Percentiles rank a stretch among this genome's conserved stretches.
Conservation (phyloP, 2,797 vertebrate genomes). For the Sorex maritimensis region DNA sequence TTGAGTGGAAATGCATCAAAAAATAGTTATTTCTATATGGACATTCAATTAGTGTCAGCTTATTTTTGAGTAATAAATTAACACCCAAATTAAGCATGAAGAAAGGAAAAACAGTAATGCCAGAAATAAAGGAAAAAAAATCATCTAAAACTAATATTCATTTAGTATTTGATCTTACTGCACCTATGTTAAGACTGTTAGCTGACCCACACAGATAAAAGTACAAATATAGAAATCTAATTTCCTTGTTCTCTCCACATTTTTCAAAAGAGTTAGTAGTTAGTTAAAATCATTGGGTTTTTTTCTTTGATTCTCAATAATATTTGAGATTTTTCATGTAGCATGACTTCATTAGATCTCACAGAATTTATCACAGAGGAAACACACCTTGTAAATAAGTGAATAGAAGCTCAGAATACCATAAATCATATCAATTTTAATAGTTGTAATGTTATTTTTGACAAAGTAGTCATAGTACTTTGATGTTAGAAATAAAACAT, state of each 20-base stretch:
- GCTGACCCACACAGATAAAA: constrained; percentile 15
- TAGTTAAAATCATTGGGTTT: constrained; percentile 70
- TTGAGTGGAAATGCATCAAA: neutral
- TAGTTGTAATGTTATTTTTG: neutral
- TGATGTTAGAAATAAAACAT: neutral
- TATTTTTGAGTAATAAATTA: constrained; percentile 67
- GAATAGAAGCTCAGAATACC: neutral
- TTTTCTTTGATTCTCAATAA: constrained; percentile 46
- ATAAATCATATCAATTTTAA: constrained; percentile 18
- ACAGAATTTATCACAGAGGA: neutral
- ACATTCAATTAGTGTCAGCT: neutral
- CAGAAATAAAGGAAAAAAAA: constrained; percentile 47
- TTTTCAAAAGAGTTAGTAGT: constrained; percentile 70
- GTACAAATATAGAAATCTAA: constrained; percentile 6
- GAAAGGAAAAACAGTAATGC: constrained; percentile 42
- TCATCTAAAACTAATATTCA: neutral
- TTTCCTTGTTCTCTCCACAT: constrained; percentile 50
- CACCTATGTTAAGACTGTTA: constrained; percentile 23
- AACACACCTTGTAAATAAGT: neutral
- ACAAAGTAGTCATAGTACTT: constrained; percentile 24
- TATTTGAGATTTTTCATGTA: neutral
- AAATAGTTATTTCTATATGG: constrained; percentile 6
- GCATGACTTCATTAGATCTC: constrained; percentile 39
- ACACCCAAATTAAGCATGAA: constrained; percentile 54
- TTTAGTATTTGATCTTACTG: neutral